A percentile compares a stretch with the other conserved stretches of the same genome.
Conservation (phyloP, 2,888 invertebrate genomes). For the Eledona agricola region DNA sequence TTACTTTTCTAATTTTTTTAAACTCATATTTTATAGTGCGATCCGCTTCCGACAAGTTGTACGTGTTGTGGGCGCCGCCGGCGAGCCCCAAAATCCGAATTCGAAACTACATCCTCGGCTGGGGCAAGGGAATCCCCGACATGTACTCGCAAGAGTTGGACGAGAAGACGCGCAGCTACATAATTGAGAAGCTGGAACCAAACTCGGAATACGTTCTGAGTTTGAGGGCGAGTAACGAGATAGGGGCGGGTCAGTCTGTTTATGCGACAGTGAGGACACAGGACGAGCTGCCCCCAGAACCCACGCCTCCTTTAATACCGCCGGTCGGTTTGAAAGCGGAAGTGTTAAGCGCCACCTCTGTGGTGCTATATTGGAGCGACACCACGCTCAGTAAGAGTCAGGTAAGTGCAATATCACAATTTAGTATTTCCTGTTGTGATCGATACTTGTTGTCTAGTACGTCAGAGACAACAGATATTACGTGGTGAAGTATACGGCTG, state of each 20-base stretch:
- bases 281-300: conserved; percentile 69
- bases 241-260: conserved; percentile 90
- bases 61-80: conserved; percentile 89
- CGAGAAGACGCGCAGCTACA: conserved; percentile 80
- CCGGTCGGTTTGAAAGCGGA: conserved; percentile 90
- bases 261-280: conserved; percentile 90
- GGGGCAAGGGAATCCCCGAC: conserved; percentile 96
- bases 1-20: too few species aligned
- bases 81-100: conserved; percentile 82
- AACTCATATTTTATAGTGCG: conserved; percentile 75
- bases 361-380: conserved; percentile 96
- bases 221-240: conserved; percentile 87
- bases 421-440: too few species aligned
- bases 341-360: conserved; percentile 88
- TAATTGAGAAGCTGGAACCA: conserved; percentile 83
- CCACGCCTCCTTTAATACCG: conserved; percentile 76
- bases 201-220: conserved; percentile 96
- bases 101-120: conserved; percentile 90
- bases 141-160: conserved; percentile 82
- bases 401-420: conserved; percentile 64
- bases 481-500: conserved; percentile 79
- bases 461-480: conserved; percentile 88
- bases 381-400: conserved; percentile 87
- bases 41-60: conserved; percentile 85
- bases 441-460: conserved; percentile 63